A percentile compares a stretch with the other conserved stretches of the same genome.
phyloP scores from a whole-genome alignment of 2,888 invertebrate species.

The Cantharis flavilabris region DNA sequence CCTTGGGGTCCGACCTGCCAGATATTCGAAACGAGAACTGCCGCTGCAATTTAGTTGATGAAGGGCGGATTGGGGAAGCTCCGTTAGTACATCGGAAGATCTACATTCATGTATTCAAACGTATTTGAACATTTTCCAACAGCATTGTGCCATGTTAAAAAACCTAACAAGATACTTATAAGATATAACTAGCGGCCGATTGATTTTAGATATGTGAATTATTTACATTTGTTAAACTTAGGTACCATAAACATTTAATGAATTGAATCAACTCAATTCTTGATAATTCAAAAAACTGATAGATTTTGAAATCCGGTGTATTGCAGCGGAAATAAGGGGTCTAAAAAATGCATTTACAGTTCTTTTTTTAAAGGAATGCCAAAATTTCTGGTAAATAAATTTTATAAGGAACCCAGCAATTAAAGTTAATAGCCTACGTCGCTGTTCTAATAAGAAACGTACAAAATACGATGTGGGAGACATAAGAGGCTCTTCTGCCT shows the following conservation, averaged over 20 bases:
- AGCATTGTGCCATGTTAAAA: conserved; percentile 11
- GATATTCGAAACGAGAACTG: conserved; percentile 55
- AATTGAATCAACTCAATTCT: too few relatives aligned
- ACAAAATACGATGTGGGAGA: neutral
- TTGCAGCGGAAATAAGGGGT: too few relatives aligned
- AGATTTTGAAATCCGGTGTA: too few relatives aligned
- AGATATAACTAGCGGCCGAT: neutral
- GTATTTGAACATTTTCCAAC: conserved; percentile 24
- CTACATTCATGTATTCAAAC: conserved; percentile 26
- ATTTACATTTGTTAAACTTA: neutral
- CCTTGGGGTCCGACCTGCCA: conserved; percentile 52
- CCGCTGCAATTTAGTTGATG: conserved; percentile 56
- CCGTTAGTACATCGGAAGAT: conserved; percentile 15
- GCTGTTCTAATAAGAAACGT: neutral
- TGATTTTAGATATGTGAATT: neutral
- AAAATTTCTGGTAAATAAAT: too few relatives aligned
- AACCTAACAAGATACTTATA: neutral
- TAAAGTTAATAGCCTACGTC: neutral
- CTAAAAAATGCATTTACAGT: too few relatives aligned
- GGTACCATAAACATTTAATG: neutral
- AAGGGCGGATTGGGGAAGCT: conserved; percentile 49
- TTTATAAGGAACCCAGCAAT: neutral
- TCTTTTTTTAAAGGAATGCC: too few relatives aligned
- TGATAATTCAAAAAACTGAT: too few relatives aligned
- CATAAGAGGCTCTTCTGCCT: neutral